Evolutionary conservation across 2,888 invertebrate species (phyloP), one percentile per base, ranked within the genome.

Genomic region (Autographa gamma): DNA sequence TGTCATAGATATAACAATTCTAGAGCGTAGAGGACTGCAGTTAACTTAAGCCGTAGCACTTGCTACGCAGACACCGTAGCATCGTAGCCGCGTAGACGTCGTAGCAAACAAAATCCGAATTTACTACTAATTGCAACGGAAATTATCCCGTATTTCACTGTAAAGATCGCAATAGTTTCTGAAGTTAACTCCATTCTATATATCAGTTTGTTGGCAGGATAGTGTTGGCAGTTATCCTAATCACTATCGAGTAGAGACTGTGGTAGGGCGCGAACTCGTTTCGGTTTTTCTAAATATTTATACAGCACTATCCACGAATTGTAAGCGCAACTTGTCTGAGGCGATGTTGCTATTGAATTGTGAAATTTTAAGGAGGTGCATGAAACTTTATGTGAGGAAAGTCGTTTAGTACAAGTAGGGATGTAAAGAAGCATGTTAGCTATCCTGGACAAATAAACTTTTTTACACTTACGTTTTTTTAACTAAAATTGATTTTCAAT

Each of bases 251-350:
- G 75, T 59, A 41, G 54, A 25, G 69, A 60, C n/a, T 8, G 34
- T 81, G 66, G 79, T 81, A 79, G 62, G 32, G 69, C 69, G 65
- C 13, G 18, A 73, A 60, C 48, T 65, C 32, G 70, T 66, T 74
- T 73, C 68, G 43, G 76, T 76, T 85, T 80, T 85, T 81, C 78
- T 85, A 82, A 87, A 88, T 88, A 86, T 86, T 86, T 85, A 83
- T 82, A 73, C 63, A 48, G 69, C 52, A 75, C 62, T 77, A 66
- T 63, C 62, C 52, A 63, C 14, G 73, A 77, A 73, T 76, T 75
- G 67, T 75, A 80, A 79, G 80, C 79, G 81, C 78, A 77, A 69
- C 69, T 75, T 71, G 73, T 73, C 64, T 71, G 66, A 73, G 73
- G 63, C 38, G 60, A 61, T 69, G 65, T 74, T 66, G 63, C 74